A percentile compares a stretch with the other conserved stretches of the same genome.
These are phyloP conservation scores for Pholis gunnellus DNA, from an alignment of 2,113 vertebrate species.

Conservation along the genomic window DNA sequence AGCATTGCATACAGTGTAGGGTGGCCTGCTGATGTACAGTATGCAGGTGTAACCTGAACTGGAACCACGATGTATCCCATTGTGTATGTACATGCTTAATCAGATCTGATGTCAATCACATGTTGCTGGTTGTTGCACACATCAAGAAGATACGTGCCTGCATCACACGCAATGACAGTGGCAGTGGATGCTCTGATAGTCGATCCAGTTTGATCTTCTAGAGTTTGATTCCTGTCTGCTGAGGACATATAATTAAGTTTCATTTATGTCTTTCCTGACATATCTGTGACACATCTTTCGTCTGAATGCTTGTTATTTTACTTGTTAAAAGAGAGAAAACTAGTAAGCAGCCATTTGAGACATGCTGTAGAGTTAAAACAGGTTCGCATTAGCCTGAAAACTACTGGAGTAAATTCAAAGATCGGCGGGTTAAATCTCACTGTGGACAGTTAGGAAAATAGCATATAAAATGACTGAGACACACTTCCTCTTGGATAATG, in stretches of 20 bases:
- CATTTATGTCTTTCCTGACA: not conserved
- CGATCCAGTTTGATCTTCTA: not conserved
- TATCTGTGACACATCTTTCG: not conserved
- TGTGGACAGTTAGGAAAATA: not conserved
- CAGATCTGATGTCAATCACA: constrained; percentile 10
- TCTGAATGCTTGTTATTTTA: not conserved
- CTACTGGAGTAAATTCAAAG: not conserved
- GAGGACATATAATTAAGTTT: not conserved
- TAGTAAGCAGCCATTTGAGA: not conserved
- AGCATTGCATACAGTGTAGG: not conserved
- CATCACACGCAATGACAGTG: not conserved
- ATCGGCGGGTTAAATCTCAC: not conserved
- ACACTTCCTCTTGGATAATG: constrained; percentile 4
- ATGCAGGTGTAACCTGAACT: too few relatives aligned
- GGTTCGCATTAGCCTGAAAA: not conserved
- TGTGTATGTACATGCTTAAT: not conserved
- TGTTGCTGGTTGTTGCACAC: constrained; percentile 14
- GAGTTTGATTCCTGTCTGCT: not conserved
- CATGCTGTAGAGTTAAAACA: not conserved
- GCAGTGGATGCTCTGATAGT: not conserved
- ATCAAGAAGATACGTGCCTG: not conserved
- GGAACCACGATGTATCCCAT: not conserved
- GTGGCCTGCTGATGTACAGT: not conserved
- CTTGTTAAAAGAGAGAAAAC: not conserved
- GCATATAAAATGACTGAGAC: not conserved